A percentile compares a stretch with the other conserved stretches of the same genome.
Conservation (phyloP, 2,113 vertebrate genomes). For the Sorex fumeus region DNA sequence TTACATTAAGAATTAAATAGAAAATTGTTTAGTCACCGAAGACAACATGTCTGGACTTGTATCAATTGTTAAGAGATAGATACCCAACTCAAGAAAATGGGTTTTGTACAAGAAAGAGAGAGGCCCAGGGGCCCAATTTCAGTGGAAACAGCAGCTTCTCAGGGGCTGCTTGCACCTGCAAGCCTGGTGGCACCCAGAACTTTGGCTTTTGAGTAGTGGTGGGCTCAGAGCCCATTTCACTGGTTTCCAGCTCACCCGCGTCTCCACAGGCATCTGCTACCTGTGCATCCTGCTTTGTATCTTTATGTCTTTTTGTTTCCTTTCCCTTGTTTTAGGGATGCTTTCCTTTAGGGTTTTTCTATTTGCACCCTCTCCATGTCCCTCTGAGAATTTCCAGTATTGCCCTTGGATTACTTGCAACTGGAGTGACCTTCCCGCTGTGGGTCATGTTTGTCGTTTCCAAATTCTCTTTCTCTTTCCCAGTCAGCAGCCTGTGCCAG, state of each 20-base stretch:
- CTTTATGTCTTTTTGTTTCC: neutral
- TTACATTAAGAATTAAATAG: conserved; percentile 34
- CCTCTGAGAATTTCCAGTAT: neutral
- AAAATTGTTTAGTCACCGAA: conserved; percentile 17
- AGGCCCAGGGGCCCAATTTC: neutral
- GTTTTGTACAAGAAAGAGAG: neutral
- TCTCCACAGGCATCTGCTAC: neutral
- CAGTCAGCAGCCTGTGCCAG: neutral
- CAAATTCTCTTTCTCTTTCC: neutral
- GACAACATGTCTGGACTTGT: neutral
- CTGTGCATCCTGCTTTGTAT: neutral
- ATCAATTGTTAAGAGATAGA: neutral
- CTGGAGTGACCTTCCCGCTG: neutral
- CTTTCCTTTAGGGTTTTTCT: neutral
- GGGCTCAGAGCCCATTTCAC: neutral
- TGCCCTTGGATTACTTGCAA: neutral
- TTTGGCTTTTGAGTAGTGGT: neutral
- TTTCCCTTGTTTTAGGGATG: neutral
- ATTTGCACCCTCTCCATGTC: neutral
- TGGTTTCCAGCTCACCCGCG: neutral
- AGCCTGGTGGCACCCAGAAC: neutral
- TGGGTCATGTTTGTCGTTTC: neutral
- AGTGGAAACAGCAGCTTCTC: neutral
- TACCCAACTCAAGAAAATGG: neutral
- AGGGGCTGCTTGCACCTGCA: neutral